phyloP scores from a whole-genome alignment of 2,888 invertebrate genomes.

The Punctoribates punctum region DNA sequence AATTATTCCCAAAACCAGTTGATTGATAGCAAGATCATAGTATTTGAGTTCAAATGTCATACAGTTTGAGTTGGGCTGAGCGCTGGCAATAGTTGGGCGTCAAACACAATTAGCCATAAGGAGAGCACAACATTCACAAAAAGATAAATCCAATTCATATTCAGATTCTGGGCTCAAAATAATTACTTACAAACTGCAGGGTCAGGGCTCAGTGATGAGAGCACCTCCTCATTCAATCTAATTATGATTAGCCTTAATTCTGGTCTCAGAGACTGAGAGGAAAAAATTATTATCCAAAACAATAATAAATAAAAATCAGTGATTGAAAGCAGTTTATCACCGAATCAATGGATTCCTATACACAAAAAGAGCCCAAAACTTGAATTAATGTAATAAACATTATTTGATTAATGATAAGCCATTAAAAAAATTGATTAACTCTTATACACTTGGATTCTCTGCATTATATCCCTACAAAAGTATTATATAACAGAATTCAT shows the following conservation, averaged over 20 bases:
- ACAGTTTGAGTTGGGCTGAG: conserved; percentile 22
- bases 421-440: conserved; percentile 34
- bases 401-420: conserved; percentile 22
- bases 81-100: neutral
- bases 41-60: conserved; percentile 31
- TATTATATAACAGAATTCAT: conserved; percentile 18
- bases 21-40: conserved; percentile 15
- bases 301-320: conserved; percentile 32
- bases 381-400: conserved; percentile 28
- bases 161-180: neutral
- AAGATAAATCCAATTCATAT: neutral
- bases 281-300: conserved; percentile 15
- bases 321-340: conserved; percentile 35
- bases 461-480: neutral
- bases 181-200: neutral
- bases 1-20: conserved; percentile 24
- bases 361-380: neutral
- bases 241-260: conserved; percentile 22
- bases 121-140: neutral
- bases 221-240: conserved; percentile 35
- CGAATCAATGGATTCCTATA: conserved; percentile 14
- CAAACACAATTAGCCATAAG: conserved; percentile 20
- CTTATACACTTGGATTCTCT: neutral
- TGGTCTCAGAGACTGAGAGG: neutral
- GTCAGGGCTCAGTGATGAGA: neutral